Evolutionary conservation across 1,140 invertebrate species (phyloP), one percentile per base, ranked within the genome.

Genomic region (Nomia melanderi): DNA sequence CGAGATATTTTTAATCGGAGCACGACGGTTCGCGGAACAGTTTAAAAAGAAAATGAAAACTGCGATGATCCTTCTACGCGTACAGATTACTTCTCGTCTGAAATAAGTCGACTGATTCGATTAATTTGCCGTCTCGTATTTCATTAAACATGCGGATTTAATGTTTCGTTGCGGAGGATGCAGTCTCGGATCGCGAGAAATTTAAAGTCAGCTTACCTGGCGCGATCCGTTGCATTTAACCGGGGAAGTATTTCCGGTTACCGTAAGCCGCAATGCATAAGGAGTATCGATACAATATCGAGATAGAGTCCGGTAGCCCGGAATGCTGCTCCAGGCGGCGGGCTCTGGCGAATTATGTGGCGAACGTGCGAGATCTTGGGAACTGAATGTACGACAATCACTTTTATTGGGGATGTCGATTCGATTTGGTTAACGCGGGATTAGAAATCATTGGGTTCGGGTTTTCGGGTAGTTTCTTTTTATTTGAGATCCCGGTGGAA

Each of bases 201-300:
- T 4, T 14, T 36, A 7, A 2, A 7, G 12, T 20, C 6, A 23
- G 27, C 50, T n/a, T n/a, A 36, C 39, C 70, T 39, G 36, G 17
- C 11, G 31, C 53, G 41, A 41, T 25, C n/a, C 47, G 1, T 1
- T 27, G 71, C 17, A 36, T 39, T 62, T 47, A 56, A 4, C 71
- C 29, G 9, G 71, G 23, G 41, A 65, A 66, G 64, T 74, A 74
- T 65, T 65, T 33, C 33, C 3, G 59, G 31, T 65, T 74, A 56
- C 62, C 29, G 25, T 74, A 74, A 74, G 66, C 64, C 60, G 62
- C 53, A 66, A 74, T 74, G 62, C 71, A 74, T 66, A 74, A 74
- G 50, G 39, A 17, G 71, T 53, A 66, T 66, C 71, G 62, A 74
- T 74, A 74, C 62, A 74, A 74, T 74, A 66, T 74, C 71, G 71